Percentiles rank a stretch among this genome's conserved stretches.
Evolutionary conservation across 1,140 invertebrate species (phyloP).

Genomic region (Araneus ventricosus): DNA sequence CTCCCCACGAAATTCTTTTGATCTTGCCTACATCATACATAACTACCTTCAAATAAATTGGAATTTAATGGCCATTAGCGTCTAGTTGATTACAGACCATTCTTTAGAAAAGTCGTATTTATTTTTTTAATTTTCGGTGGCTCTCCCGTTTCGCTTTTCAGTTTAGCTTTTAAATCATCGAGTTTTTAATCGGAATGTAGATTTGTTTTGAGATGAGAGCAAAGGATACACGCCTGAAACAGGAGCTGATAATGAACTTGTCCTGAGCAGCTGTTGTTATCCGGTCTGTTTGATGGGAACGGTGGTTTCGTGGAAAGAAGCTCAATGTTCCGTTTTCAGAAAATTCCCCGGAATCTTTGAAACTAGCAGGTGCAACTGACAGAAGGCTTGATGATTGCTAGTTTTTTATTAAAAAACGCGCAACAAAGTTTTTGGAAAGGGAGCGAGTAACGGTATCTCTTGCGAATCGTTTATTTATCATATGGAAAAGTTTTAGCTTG

Average conservation of each 20-base stretch:
- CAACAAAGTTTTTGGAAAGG: not conserved
- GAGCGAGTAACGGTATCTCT: not conserved
- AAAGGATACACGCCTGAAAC: constrained; percentile 16
- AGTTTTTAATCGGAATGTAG: constrained; percentile 31
- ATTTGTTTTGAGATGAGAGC: constrained; percentile 43
- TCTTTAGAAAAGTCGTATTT: not conserved
- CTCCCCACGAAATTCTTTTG: not conserved
- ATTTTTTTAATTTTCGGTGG: not conserved
- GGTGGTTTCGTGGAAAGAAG: constrained; percentile 14
- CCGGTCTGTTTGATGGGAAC: not conserved
- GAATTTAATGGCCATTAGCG: constrained; percentile 48
- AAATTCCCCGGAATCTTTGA: constrained; percentile 23
- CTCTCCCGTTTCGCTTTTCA: not conserved
- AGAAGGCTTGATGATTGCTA: constrained; percentile 30
- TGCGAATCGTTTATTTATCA: not conserved
- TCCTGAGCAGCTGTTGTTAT: constrained; percentile 25
- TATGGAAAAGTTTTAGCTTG: not conserved
- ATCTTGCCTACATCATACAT: not conserved
- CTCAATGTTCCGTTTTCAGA: not conserved
- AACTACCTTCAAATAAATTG: constrained; percentile 15
- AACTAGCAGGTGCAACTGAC: constrained; percentile 46
- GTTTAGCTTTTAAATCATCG: constrained; percentile 25
- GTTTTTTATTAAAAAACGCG: not conserved
- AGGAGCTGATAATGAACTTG: constrained; percentile 51
- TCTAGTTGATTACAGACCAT: not conserved